Base-by-base conservation (phyloP, 2,888 invertebrate species). In the Shargacucullia verbasci region DNA sequence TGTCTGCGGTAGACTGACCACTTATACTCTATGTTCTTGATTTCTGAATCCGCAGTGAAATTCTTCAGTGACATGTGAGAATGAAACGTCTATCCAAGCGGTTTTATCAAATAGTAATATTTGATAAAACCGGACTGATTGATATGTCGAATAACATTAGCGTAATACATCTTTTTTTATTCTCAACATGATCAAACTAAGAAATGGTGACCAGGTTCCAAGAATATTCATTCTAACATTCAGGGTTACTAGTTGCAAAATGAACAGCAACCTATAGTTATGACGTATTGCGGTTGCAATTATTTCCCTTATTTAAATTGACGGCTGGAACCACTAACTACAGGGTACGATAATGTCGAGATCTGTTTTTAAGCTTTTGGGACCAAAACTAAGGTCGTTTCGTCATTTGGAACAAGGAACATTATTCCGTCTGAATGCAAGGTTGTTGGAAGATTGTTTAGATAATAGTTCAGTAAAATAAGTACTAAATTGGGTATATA, bases 251-350 rank as follows among this genome's bases (percentile, higher is more conserved):
- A 57, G 53, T 61, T 67, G 44, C 52, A 37, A 63, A 63, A 67
- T 45, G 27, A 41, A 11, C 7, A 41, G 39, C 25, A 41, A 52
- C 44, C 56, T 46, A 59, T 55, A 59, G 38, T 52, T 64, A 50
- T 53, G 53, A 38, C 39, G 46, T 29, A 59, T 52, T 75, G 69
- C 49, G 61, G 69, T 72, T 64, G 59, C 56, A 75, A 72, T 75
- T 75, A 74, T 68, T 33, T 60, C 31, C 50, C 57, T 61, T 43
- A 52, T 56, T 75, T 45, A 65, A 64, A 71, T 65, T 71, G 50
- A 59, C 48, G 64, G 71, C 57, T 63, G 13, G 40, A 69, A 10
- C 85, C 44, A 86, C 86, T 52, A 90, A 74, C 43, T 86, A 81
- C 71, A 88, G 89, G 50, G 52, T 38, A 43, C 27, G 47, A 46